Evolutionary conservation across 2,113 vertebrate species (phyloP).

Genomic region (Ardeotis arabs): DNA sequence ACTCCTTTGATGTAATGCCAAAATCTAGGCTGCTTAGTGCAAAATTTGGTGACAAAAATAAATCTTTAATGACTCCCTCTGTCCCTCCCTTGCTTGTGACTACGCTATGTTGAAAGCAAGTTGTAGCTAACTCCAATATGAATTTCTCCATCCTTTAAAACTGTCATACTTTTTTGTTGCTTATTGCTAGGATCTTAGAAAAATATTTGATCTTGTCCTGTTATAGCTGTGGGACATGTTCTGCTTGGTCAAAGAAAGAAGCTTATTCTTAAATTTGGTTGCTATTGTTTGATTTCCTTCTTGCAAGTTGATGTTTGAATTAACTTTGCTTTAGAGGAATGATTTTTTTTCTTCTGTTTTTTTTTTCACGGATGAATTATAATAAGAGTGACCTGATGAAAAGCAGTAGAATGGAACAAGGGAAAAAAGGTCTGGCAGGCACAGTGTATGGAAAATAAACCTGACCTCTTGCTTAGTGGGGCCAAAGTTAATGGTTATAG

Average conservation of each 20-base stretch:
- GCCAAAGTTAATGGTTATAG: conserved; percentile 61
- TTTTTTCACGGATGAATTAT: neutral
- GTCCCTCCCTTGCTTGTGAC: neutral
- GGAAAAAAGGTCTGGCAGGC: conserved; percentile 16
- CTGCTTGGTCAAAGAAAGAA: neutral
- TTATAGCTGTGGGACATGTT: neutral
- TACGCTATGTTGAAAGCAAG: neutral
- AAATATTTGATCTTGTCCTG: neutral
- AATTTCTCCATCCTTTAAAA: neutral
- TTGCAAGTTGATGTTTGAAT: conserved; percentile 22
- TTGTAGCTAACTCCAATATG: neutral
- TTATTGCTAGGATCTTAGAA: neutral
- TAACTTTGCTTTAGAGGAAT: conserved; percentile 34
- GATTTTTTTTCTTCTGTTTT: neutral
- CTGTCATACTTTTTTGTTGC: neutral
- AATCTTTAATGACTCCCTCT: neutral
- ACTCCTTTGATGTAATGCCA: neutral
- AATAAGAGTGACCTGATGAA: conserved; percentile 20
- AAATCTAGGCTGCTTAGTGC: neutral
- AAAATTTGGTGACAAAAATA: neutral
- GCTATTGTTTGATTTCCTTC: neutral
- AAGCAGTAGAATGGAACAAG: conserved; percentile 49
- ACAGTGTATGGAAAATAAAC: conserved; percentile 34
- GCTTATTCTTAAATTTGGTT: neutral
- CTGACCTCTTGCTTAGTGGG: conserved; percentile 30